phyloP scores from a whole-genome alignment of 2,888 invertebrate species.

The Merodon equestris region DNA sequence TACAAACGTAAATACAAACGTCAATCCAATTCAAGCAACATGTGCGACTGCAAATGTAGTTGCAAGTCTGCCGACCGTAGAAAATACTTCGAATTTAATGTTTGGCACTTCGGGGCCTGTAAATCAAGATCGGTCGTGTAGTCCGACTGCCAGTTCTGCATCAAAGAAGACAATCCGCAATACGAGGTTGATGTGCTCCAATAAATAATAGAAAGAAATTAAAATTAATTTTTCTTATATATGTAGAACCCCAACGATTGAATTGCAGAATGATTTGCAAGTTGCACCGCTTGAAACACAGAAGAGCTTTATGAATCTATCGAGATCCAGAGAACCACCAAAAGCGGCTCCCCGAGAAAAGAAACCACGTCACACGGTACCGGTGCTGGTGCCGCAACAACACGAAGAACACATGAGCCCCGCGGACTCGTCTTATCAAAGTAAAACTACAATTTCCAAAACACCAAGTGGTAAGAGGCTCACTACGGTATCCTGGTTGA shows the following conservation, averaged over 20 bases:
- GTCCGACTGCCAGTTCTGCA: conserved; percentile 11
- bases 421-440: conserved; percentile 73
- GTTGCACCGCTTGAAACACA: conserved; percentile 29
- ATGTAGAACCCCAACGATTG: conserved; percentile 15
- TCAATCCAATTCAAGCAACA: too few relatives aligned
- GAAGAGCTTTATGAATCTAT: conserved; percentile 58
- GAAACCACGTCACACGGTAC: conserved; percentile 19
- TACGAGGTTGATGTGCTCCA: conserved; percentile 18
- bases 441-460: conserved; percentile 77
- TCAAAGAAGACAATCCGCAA: conserved; percentile 24
- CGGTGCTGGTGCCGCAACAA: background rate
- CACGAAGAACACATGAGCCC: background rate
- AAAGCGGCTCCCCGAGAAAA: conserved; percentile 44
- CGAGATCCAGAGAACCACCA: conserved; percentile 40
- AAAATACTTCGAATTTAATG: conserved; percentile 29
- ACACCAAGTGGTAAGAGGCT: conserved; percentile 73
- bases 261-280: conserved; percentile 15
- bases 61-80: background rate
- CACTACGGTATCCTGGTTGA: too few relatives aligned
- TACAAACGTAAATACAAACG: too few relatives aligned
- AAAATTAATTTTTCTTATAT: background rate
- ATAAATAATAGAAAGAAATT: too few relatives aligned
- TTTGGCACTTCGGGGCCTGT: conserved; percentile 48
- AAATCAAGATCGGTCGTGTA: conserved; percentile 22
- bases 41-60: too few relatives aligned